These are phyloP conservation scores for Thripadectes ignobilis DNA, from an alignment of 2,797 vertebrate genomes.

Conservation along the genomic window DNA sequence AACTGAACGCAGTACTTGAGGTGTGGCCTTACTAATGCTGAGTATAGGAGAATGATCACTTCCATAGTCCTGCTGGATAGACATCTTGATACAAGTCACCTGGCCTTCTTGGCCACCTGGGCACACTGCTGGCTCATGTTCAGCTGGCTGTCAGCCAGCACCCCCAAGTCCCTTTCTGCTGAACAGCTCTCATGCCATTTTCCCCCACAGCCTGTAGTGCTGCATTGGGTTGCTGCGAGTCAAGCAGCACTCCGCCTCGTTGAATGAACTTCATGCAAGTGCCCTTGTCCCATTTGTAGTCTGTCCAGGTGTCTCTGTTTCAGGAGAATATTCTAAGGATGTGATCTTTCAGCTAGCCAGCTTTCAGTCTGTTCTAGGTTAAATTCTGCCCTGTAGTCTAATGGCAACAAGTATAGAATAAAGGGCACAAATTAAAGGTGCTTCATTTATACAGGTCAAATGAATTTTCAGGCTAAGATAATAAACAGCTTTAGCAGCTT, in stretches of 20 bases:
- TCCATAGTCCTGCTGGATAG: not conserved
- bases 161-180: not conserved
- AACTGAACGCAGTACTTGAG: rapidly evolving
- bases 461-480: not conserved
- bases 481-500: not conserved
- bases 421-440: not conserved
- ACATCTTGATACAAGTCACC: not conserved
- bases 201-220: too few species aligned
- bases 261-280: not conserved
- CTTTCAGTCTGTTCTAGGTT: not conserved
- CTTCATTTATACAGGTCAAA: not conserved
- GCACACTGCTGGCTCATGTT: not conserved
- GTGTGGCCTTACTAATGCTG: rapidly evolving
- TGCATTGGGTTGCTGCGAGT: not conserved
- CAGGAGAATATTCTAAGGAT: not conserved
- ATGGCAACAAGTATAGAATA: not conserved
- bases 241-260: not conserved
- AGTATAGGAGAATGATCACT: not conserved
- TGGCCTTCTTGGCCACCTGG: not conserved
- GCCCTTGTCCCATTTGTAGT: not conserved
- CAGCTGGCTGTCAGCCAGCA: not conserved
- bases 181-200: not conserved
- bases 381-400: not conserved
- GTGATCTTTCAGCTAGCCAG: not conserved
- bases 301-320: not conserved